These are phyloP conservation scores for Microcaecilia unicolor DNA, from an alignment of 2,797 vertebrate genomes.

Conservation along the genomic window DNA sequence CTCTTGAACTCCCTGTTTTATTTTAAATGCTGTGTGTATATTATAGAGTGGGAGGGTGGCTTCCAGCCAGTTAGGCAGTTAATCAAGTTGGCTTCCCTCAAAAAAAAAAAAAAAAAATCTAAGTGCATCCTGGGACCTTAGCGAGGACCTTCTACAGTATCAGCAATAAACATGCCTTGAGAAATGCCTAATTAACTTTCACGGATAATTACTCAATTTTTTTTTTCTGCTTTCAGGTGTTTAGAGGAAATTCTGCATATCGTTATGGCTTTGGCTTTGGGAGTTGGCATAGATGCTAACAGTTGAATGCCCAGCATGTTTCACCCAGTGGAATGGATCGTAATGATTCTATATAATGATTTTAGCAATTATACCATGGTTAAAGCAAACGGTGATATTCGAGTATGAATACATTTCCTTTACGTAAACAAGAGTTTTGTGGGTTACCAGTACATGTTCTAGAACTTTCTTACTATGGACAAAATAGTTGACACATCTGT, in stretches of 20 bases:
- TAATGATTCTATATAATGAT: slow-evolving; percentile 31
- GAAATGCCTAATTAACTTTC: slow-evolving; percentile 13
- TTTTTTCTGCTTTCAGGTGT: slow-evolving; percentile 20
- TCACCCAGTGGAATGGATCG: slow-evolving; percentile 17
- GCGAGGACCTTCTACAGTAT: background rate
- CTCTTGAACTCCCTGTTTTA: background rate
- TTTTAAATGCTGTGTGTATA: background rate
- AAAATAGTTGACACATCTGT: no score
- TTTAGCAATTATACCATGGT: slow-evolving; percentile 9
- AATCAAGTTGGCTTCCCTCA: background rate
- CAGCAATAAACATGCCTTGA: background rate
- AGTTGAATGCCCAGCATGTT: slow-evolving; percentile 4
- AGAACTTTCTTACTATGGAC: no score
- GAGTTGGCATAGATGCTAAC: slow-evolving; percentile 14
- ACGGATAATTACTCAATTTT: slow-evolving; percentile 12
- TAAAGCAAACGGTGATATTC: slow-evolving; percentile 29
- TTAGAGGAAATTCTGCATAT: slow-evolving; percentile 5
- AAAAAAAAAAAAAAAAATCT: fast-evolving
- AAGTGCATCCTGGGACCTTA: background rate
- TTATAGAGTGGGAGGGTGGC: background rate
- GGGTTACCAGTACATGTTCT: no score
- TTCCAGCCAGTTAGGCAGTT: background rate
- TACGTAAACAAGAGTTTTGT: no score
- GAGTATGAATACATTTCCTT: no score
- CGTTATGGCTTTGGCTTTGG: slow-evolving; percentile 15